A percentile compares a stretch with the other conserved stretches of the same genome.
These are phyloP conservation scores for Xanthorhoe designata DNA, from an alignment of 2,888 invertebrate genomes.

Conservation along the genomic window DNA sequence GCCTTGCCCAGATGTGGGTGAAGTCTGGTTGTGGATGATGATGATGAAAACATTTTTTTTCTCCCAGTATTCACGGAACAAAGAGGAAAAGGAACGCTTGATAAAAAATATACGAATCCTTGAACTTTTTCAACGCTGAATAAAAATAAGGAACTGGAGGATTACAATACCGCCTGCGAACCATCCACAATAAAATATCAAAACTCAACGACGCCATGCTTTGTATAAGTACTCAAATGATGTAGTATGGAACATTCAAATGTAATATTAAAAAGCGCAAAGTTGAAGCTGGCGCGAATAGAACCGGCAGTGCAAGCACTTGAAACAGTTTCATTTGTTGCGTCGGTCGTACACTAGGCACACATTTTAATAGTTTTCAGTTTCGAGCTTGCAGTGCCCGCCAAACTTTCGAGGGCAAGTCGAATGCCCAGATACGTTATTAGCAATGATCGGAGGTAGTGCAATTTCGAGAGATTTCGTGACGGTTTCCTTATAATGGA, in stretches of 20 bases:
- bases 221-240: not conserved
- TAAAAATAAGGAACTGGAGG: not conserved
- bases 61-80: not conserved
- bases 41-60: too few species aligned
- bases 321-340: conserved; percentile 19
- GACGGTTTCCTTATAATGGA: too few species aligned
- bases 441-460: too few species aligned
- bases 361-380: conserved; percentile 14
- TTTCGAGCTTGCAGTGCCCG: too few species aligned
- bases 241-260: not conserved
- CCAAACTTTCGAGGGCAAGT: conserved; percentile 4
- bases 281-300: not conserved
- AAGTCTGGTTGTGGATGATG: too few species aligned
- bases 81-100: not conserved
- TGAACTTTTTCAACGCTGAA: not conserved
- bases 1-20: too few species aligned
- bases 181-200: not conserved
- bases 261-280: not conserved
- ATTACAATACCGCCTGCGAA: not conserved
- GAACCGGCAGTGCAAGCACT: conserved; percentile 15
- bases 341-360: conserved; percentile 6
- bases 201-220: not conserved
- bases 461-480: too few species aligned
- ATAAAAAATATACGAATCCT: not conserved
- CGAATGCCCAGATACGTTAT: not conserved